A percentile compares a stretch with the other conserved stretches of the same genome.
phyloP scores from a whole-genome alignment of 2,888 invertebrate genomes.

The Rhingia rostrata region DNA sequence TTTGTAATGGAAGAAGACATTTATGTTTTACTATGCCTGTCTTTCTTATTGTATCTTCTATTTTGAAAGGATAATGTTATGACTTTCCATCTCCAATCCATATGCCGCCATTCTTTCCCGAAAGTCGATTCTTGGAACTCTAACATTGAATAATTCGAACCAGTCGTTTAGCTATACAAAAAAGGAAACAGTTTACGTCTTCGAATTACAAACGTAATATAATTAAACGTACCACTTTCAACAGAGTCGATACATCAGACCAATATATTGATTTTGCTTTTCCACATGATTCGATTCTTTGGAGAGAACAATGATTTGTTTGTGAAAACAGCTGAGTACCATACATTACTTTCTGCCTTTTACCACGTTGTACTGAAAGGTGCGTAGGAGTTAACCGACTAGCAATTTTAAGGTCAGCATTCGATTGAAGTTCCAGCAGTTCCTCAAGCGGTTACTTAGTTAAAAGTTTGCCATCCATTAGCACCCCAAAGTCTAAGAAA shows the following conservation, averaged over 20 bases:
- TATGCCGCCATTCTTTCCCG: too few species aligned
- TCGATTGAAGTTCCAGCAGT: neutral
- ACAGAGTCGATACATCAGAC: slow-evolving; percentile 71
- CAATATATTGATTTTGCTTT: slow-evolving; percentile 42
- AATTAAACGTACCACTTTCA: slow-evolving; percentile 49
- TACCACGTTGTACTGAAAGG: neutral
- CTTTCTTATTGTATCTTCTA: too few species aligned
- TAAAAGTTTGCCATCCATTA: slow-evolving; percentile 15
- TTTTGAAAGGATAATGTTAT: too few species aligned
- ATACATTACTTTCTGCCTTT: slow-evolving; percentile 50
- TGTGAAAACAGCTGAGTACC: slow-evolving; percentile 35
- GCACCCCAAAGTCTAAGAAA: slow-evolving; percentile 27
- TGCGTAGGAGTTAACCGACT: slow-evolving; percentile 3
- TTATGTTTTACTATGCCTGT: too few species aligned
- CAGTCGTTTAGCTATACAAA: too few species aligned
- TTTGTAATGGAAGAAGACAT: too few species aligned
- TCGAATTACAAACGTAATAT: too few species aligned
- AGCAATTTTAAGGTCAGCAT: slow-evolving; percentile 22
- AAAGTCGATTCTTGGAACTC: too few species aligned
- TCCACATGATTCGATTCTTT: slow-evolving; percentile 62
- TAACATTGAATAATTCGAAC: too few species aligned
- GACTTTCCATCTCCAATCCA: too few species aligned
- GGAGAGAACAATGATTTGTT: slow-evolving; percentile 24
- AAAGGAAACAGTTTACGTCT: too few species aligned
- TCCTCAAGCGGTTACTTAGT: slow-evolving; percentile 12